Conservation (phyloP, 2,888 invertebrate genomes). For the Lasioglossum pauxillum region DNA sequence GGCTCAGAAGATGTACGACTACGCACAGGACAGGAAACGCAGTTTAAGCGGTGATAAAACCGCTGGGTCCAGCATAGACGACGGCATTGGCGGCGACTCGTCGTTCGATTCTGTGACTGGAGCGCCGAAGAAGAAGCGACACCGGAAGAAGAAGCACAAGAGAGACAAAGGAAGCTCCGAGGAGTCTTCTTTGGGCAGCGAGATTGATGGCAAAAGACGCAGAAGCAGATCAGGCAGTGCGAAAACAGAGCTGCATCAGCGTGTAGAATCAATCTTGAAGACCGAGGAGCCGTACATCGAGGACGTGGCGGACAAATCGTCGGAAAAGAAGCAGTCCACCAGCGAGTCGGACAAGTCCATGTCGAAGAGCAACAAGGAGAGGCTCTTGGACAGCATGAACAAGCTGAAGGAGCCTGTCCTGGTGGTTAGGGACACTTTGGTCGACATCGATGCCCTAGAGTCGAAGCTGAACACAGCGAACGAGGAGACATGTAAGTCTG, state of each 20-base stretch:
- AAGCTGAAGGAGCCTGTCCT: conserved; percentile 75
- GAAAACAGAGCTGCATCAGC: conserved; percentile 45
- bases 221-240: conserved; percentile 41
- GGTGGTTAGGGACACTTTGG: conserved; percentile 73
- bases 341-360: conserved; percentile 70
- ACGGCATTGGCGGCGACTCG: conserved; percentile 85
- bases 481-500: conserved; percentile 68
- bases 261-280: conserved; percentile 55
- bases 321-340: conserved; percentile 56
- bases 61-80: conserved; percentile 81
- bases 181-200: conserved; percentile 69
- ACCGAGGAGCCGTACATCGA: conserved; percentile 56
- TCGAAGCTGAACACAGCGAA: conserved; percentile 54
- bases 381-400: conserved; percentile 71
- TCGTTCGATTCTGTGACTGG: conserved; percentile 76
- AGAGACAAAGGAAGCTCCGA: conserved; percentile 75
- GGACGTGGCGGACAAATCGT: conserved; percentile 50
- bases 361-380: conserved; percentile 73
- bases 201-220: conserved; percentile 39
- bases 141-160: conserved; percentile 72
- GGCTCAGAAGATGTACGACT: conserved; percentile 53
- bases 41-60: conserved; percentile 66
- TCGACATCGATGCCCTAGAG: conserved; percentile 71
- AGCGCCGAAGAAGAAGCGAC: conserved; percentile 81
- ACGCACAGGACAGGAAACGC: conserved; percentile 62